Base-by-base conservation (phyloP, 2,113 vertebrate genomes). In the Mobula birostris region DNA sequence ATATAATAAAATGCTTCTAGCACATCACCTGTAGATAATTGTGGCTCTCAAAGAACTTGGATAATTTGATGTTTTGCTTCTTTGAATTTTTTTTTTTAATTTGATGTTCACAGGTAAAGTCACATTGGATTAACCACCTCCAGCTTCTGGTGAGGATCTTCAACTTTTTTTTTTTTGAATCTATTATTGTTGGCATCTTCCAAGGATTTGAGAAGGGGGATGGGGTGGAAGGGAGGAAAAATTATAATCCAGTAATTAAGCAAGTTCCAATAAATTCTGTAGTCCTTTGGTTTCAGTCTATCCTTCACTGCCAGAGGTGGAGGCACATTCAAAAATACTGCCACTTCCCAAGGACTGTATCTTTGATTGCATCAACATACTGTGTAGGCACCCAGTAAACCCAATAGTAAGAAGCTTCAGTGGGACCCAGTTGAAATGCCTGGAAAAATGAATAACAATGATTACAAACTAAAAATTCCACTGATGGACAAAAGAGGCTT, bases 311-410 rank as follows among this genome's bases (percentile, higher is more conserved):
- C 98, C 97, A 98, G 97, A 98, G 97, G 98, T 97, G 97, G 98
- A 98, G 98, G 98, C 98, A 98, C 98, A 97, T 99, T 98, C 99
- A 99, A 98, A 99, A 99, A 98, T 99, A 99, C 98, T 99, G 99
- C 99, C 99, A 99, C 96, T 99, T 99, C 78, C 99, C 99, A 95
- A 99, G 98, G 96, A 99, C 99, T 96, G 99, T 99, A 98, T 99
- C 99, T 98, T 99, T 99, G 98, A 99, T 99, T 97, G 99, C 99
- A 97, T 99, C 99, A 70, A 99, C 99, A 96, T 99, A 99, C 95
- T 99, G 99, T 96, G 97, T 97, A 95, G 99, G 99, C 95, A 99
- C 99, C 99, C 99, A 99, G 96, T 99, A 99, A 95, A 99, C 98
- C 99, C 99, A 99, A 96, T 99, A 99, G 97, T 99, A 99, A 96